phyloP scores from a whole-genome alignment of 2,888 invertebrate species.

The Anorthoa munda region DNA sequence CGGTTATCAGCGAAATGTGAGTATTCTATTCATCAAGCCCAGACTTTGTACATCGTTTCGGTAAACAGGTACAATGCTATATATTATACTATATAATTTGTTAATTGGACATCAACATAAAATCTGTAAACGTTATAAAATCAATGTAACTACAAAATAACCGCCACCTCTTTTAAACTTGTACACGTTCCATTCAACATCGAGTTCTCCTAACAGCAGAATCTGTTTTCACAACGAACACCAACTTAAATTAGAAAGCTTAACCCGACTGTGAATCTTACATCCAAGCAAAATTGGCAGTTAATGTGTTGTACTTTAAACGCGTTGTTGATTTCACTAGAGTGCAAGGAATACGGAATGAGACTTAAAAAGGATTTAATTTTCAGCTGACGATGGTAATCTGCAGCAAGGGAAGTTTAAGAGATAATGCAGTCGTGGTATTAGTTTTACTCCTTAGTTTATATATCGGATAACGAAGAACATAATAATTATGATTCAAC shows the following conservation, averaged over 20 bases:
- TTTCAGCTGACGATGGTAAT: constrained; percentile 41
- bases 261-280: constrained; percentile 80
- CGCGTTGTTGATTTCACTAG: constrained; percentile 69
- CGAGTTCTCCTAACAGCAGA: constrained; percentile 76
- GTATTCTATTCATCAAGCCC: too few relatives aligned
- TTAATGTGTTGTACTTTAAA: constrained; percentile 76
- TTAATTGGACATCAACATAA: too few relatives aligned
- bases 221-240: constrained; percentile 87
- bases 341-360: constrained; percentile 62
- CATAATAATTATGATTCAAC: background rate
- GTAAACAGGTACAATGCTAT: too few relatives aligned
- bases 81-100: too few relatives aligned
- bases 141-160: background rate
- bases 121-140: too few relatives aligned
- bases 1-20: too few relatives aligned
- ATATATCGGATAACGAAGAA: background rate
- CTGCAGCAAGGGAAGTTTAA: background rate
- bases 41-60: too few relatives aligned
- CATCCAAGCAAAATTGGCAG: constrained; percentile 79
- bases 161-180: constrained; percentile 63
- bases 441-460: constrained; percentile 1
- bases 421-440: background rate
- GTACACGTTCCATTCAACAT: constrained; percentile 63
- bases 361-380: constrained; percentile 55
- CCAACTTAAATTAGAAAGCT: constrained; percentile 89